phyloP scores from a whole-genome alignment of 2,797 vertebrate species.

The Leptodactylus fallax region DNA sequence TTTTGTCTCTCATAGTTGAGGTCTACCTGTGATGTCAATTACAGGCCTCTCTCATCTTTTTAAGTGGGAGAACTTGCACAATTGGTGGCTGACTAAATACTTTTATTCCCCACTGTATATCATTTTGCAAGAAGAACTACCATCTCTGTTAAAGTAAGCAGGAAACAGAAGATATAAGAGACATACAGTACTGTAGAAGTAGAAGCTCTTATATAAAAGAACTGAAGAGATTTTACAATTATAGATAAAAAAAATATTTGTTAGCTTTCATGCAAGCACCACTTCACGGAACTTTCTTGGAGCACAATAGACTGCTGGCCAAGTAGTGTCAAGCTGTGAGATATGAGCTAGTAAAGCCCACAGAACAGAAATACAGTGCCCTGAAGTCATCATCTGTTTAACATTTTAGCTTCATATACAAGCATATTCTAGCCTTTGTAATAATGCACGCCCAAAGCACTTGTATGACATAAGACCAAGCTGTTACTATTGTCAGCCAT shows the following conservation, averaged over 20 bases:
- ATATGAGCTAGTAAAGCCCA: background rate
- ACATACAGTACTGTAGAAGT: background rate
- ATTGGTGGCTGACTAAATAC: too few species aligned
- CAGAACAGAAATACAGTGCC: background rate
- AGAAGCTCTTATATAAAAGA: background rate
- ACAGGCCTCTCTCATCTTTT: too few species aligned
- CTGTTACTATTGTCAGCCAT: background rate
- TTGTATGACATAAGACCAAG: background rate
- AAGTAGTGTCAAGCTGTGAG: background rate
- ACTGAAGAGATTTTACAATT: background rate
- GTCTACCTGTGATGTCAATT: too few species aligned
- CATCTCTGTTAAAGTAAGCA: background rate
- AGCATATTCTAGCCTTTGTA: slow-evolving; percentile 6
- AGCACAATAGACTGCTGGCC: background rate
- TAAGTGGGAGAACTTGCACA: too few species aligned
- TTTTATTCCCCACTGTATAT: too few species aligned
- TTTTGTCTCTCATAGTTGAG: too few species aligned
- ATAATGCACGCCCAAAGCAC: slow-evolving; percentile 1
- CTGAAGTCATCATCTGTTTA: slow-evolving; percentile 26
- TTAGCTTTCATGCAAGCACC: background rate
- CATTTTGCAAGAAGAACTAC: background rate
- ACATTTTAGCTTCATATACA: slow-evolving; percentile 1
- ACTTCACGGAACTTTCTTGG: background rate
- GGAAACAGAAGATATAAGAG: background rate
- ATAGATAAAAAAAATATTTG: background rate